Evolutionary conservation across 2,797 vertebrate genomes (phyloP), one percentile per base, ranked within the genome.

Genomic region (Carcharodon carcharias): DNA sequence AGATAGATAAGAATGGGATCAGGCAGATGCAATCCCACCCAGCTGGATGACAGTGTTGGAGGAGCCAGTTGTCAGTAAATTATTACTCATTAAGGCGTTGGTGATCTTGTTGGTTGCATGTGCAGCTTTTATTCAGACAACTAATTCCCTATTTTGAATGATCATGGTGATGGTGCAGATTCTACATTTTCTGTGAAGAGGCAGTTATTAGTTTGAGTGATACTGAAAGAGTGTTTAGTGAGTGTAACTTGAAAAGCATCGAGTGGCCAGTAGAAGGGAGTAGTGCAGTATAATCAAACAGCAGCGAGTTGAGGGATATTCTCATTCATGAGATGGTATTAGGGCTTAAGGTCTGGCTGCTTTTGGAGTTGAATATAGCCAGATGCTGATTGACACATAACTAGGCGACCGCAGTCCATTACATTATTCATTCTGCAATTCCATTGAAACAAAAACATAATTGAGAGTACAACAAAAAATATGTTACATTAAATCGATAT

Each of bases 391-490:
- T 67, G n/a, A 45, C 63, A 93, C n/a, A 40, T 93, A 93, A 45
- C n/a, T 45, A 93, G 61, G 9, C n/a, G 11, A 63, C n/a, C 61
- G 6, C 8, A 93, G n/a, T 11, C 91, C n/a, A 93, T 63, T 65
- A 93, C 40, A 93, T 93, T 45, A 93, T 93, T 93, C 61, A 93
- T 65, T 23, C 82, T 85, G 82, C 82, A 93, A 45, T 65, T 93
- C 61, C 61, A 93, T 93, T 45, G n/a, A 93, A 93, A 65, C 91
- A 93, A 93, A 9, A n/a, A 45, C 54, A 93, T 93, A 65, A 67
- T 67, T 93, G 63, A 26, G 18, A 93, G 61, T 26, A 4, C 91
- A 65, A 40, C 61, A 67, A 93, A 65, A 45, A 93, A 23, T 8
- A n/a, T 40, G 61, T 9, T 85, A 23, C 45, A 65, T 67, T 93